phyloP scores from a whole-genome alignment of 2,888 invertebrate species.

The Andrena haemorrhoa region DNA sequence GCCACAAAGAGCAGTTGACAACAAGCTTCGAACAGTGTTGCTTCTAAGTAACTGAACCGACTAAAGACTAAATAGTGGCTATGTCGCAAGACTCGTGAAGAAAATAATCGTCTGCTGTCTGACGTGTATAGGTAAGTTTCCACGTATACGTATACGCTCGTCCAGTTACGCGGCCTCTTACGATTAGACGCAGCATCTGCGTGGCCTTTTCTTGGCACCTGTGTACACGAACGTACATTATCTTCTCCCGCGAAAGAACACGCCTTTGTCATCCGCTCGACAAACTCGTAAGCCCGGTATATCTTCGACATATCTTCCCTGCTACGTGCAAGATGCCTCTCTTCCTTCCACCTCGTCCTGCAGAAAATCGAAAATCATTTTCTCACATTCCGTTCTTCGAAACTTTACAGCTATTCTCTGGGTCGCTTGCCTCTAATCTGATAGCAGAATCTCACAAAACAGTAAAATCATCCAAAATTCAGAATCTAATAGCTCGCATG shows the following conservation, averaged over 20 bases:
- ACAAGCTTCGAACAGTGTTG: background rate
- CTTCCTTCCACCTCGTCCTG: slow-evolving; percentile 18
- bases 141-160: slow-evolving; percentile 28
- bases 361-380: too few relatives aligned
- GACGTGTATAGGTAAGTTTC: background rate
- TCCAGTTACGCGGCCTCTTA: slow-evolving; percentile 43
- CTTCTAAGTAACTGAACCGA: background rate
- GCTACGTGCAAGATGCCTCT: slow-evolving; percentile 36
- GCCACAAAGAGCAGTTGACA: too few relatives aligned
- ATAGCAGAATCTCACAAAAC: too few relatives aligned
- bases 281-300: slow-evolving; percentile 65
- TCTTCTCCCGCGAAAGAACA: slow-evolving; percentile 77
- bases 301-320: slow-evolving; percentile 55
- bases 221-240: slow-evolving; percentile 82
- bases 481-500: too few relatives aligned
- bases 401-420: background rate
- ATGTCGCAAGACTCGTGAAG: background rate
- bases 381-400: background rate
- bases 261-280: slow-evolving; percentile 80
- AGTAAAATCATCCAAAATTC: too few relatives aligned
- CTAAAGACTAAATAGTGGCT: background rate
- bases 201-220: slow-evolving; percentile 80
- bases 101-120: background rate
- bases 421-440: background rate
- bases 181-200: slow-evolving; percentile 82